A percentile compares a stretch with the other conserved stretches of the same genome.
Evolutionary conservation across 2,797 vertebrate species (phyloP).

Genomic region (Mastacembelus armatus): DNA sequence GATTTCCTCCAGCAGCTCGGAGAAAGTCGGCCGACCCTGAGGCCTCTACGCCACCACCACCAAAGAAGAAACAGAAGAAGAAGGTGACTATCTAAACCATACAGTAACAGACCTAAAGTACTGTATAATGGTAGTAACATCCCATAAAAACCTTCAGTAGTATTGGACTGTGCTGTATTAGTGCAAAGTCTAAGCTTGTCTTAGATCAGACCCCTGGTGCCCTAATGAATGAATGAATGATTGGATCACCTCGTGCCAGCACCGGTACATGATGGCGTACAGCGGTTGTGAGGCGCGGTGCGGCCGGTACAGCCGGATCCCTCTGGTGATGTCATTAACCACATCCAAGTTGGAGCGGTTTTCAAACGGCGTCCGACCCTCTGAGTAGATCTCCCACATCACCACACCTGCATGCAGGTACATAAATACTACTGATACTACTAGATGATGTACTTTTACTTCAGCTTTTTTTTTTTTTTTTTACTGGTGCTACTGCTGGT

Average conservation of each 20-base stretch:
- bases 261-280: conserved; percentile 90
- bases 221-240: no score
- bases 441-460: background rate
- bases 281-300: conserved; percentile 76
- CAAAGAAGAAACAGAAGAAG: background rate
- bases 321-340: conserved; percentile 86
- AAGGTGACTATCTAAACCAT: no score
- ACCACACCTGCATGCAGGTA: conserved; percentile 85
- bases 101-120: no score
- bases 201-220: no score
- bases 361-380: conserved; percentile 89
- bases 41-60: conserved; percentile 66
- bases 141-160: no score
- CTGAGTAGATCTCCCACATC: conserved; percentile 93
- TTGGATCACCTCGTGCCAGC: conserved; percentile 89
- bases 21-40: conserved; percentile 75
- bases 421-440: background rate
- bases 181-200: no score
- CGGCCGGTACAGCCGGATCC: conserved; percentile 88
- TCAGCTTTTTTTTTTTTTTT: no score
- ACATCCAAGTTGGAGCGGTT: conserved; percentile 86
- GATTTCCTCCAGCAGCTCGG: conserved; percentile 69
- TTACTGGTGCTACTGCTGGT: no score
- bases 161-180: no score
- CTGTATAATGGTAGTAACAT: no score